phyloP scores from a whole-genome alignment of 2,797 vertebrate genomes.

The Pangasius larnaudii region DNA sequence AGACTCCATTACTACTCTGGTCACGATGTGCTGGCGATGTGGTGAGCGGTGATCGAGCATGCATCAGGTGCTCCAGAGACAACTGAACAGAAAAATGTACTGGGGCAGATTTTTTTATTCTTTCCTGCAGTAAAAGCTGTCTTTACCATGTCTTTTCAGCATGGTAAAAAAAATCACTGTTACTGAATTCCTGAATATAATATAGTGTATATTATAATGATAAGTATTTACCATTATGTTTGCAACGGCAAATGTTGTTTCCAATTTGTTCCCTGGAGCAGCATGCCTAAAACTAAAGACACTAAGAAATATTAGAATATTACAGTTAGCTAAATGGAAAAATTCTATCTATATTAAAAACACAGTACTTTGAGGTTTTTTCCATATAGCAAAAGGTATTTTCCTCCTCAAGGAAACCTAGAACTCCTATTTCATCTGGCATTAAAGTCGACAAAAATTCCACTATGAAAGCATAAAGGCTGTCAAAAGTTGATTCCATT shows the following conservation, averaged over 20 bases:
- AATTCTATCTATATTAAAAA: neutral
- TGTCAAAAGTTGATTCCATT: neutral
- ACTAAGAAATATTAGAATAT: neutral
- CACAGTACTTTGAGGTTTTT: neutral
- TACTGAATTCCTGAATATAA: neutral
- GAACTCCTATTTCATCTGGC: neutral
- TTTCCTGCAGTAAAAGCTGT: slow-evolving; percentile 5
- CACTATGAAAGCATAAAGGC: neutral
- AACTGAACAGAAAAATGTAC: slow-evolving; percentile 19
- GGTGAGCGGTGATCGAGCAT: neutral
- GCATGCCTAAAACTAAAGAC: neutral
- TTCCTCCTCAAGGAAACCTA: neutral
- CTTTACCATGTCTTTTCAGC: neutral
- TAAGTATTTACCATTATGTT: neutral
- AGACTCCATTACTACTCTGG: slow-evolving; percentile 28
- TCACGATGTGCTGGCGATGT: neutral
- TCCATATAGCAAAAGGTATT: neutral
- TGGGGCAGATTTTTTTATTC: neutral
- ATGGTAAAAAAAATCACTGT: neutral
- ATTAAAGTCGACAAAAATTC: neutral
- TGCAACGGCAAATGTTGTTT: neutral
- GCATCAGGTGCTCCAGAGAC: slow-evolving; percentile 23
- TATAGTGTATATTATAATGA: neutral
- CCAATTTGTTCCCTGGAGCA: neutral
- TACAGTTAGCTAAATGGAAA: neutral